Percentiles rank a stretch among this genome's conserved stretches.
These are phyloP conservation scores for Coptodon bakossiorum DNA, from an alignment of 2,113 vertebrate genomes.

Conservation along the genomic window DNA sequence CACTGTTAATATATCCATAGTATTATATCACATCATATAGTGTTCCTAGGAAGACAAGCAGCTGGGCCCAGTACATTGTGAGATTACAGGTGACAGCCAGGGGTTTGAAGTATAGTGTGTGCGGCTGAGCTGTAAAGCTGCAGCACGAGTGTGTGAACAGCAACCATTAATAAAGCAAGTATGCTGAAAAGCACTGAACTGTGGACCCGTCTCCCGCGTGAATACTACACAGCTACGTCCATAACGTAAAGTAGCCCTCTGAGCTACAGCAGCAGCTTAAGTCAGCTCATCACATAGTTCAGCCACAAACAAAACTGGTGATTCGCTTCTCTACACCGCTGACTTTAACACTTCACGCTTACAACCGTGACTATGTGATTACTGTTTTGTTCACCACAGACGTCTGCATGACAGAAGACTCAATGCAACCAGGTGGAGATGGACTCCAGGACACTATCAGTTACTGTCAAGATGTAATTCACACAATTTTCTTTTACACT, in stretches of 20 bases:
- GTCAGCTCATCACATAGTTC: neutral
- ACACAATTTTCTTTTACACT: neutral
- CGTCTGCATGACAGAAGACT: neutral
- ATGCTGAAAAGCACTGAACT: neutral
- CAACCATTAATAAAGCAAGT: neutral
- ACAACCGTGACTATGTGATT: neutral
- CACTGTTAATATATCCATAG: neutral
- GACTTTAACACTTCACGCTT: neutral
- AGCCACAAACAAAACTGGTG: neutral
- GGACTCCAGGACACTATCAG: fast-evolving
- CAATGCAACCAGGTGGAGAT: neutral
- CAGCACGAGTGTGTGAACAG: neutral
- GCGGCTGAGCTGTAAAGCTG: neutral
- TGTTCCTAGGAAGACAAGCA: neutral
- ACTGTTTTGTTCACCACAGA: neutral
- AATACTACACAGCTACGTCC: neutral
- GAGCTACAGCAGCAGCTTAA: neutral
- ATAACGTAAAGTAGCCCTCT: neutral
- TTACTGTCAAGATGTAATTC: neutral
- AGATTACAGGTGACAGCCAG: neutral
- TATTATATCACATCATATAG: neutral
- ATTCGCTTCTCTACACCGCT: fast-evolving
- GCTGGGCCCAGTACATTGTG: neutral
- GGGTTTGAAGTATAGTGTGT: neutral
- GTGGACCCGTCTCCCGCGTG: neutral